phyloP scores from a whole-genome alignment of 2,888 invertebrate species.

The Allygus modestus region DNA sequence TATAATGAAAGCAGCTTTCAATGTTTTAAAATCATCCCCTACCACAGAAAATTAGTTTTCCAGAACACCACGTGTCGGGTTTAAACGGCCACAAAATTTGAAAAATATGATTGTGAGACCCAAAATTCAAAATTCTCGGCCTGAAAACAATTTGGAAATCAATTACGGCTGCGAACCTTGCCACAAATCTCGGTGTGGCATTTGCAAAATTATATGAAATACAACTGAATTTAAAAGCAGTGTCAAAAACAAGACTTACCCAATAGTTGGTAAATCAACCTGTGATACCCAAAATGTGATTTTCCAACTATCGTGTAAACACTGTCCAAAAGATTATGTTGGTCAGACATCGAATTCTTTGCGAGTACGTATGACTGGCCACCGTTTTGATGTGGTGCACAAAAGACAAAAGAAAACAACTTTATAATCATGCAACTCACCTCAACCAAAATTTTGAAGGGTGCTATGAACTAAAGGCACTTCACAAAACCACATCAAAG shows the following conservation, averaged over 20 bases:
- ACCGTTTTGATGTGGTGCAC: background rate
- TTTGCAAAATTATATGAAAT: background rate
- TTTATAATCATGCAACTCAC: background rate
- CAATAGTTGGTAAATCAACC: background rate
- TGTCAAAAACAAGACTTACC: background rate
- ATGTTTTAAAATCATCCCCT: background rate
- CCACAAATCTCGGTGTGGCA: background rate
- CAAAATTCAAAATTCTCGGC: constrained; percentile 13
- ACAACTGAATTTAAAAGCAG: background rate
- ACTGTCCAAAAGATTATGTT: background rate
- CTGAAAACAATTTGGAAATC: background rate
- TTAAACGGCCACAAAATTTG: background rate
- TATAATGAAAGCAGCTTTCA: constrained; percentile 10
- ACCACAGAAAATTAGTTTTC: background rate
- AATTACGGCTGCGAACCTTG: background rate
- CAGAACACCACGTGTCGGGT: background rate
- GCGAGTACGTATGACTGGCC: no score
- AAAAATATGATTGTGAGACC: background rate
- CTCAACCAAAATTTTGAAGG: background rate
- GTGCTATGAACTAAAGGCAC: background rate
- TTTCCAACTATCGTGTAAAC: constrained; percentile 6
- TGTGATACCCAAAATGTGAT: background rate
- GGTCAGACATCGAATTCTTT: no score
- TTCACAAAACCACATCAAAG: constrained; percentile 7
- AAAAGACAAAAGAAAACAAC: background rate